A percentile compares a stretch with the other conserved stretches of the same genome.
These are phyloP conservation scores for Aplysia californica DNA, from an alignment of 1,140 invertebrate species.

Conservation along the genomic window DNA sequence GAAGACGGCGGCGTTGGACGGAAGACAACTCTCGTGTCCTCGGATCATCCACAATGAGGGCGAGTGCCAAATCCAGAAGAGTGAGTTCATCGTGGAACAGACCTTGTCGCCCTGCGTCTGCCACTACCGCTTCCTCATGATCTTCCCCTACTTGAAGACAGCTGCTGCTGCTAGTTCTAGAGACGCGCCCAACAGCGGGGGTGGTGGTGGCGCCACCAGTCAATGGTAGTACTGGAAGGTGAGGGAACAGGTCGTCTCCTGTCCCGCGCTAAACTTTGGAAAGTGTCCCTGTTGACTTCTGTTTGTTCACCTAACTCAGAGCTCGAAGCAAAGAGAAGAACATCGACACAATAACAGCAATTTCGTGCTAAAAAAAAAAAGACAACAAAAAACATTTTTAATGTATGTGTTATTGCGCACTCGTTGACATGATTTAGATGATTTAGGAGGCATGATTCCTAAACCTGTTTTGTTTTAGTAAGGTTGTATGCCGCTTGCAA, in stretches of 20 bases:
- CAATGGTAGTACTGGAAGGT: background rate
- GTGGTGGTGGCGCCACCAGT: background rate
- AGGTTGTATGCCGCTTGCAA: no score
- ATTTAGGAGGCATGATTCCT: no score
- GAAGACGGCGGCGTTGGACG: constrained; percentile 4
- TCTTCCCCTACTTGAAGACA: background rate
- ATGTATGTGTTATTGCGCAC: no score
- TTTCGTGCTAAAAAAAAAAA: no score
- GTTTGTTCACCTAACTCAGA: background rate
- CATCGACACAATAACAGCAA: no score
- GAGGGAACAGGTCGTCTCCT: background rate
- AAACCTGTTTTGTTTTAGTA: no score
- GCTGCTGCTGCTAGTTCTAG: background rate
- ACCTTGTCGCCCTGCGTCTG: background rate
- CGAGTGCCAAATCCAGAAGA: constrained; percentile 15
- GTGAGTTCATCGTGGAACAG: background rate
- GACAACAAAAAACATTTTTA: no score
- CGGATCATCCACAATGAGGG: background rate
- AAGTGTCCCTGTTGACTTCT: background rate
- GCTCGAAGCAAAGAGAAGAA: background rate
- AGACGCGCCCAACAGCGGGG: background rate
- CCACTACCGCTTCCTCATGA: background rate
- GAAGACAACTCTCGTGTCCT: background rate
- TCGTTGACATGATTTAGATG: no score
- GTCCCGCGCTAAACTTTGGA: background rate